Evolutionary conservation across 35 echinoderm and acorn worm genomes (phyloP), one percentile per base, ranked within the genome.

Genomic region (Strongylocentrotus purpuratus): DNA sequence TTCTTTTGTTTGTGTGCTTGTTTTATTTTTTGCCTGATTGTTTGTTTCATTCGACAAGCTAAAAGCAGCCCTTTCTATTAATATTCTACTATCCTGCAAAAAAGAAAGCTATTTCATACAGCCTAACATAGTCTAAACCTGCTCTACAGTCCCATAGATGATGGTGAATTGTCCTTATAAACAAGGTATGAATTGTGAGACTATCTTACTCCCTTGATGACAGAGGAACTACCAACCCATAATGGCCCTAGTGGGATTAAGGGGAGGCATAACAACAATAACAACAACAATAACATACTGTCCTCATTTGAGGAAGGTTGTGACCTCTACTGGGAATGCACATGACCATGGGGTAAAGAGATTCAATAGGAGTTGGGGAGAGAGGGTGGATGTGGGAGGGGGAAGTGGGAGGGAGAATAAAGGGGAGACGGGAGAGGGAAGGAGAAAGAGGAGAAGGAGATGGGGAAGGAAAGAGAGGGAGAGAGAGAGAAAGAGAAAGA

Each of bases 261-360:
- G 65, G 60, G 65, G 65, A 78, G 65, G 65, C 25, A 78, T 78
- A 78, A 78, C 65, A 78, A 78, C 65, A 78, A 78, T 78, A 78
- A 78, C 65, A 78, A 78, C 65, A 78, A 78, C 65, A 78, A 78
- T 78, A n/a, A 78, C 65, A 78, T 78, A 78, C 65, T 25, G 65
- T 78, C 65, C 65, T 78, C 65, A 78, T 78, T 78, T 78, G 25
- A 78, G 20, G 65, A 78, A 78, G 22, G 65, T 78, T 18, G 20
- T 78, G 65, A 78, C 65, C 65, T 78, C 65, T 78, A n/a, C 65
- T 7, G 65, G 65, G 65, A 78, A 78, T 78, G 65, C 65, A 78
- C 65, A 78, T 78, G 65, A 78, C 65, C 65, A 78, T 78, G 65
- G 65, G 65, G 65, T 78, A 22, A 78, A 78, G 4, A 78, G 3